phyloP scores from a whole-genome alignment of 1,140 invertebrate genomes.

The Drosophila cardini region DNA sequence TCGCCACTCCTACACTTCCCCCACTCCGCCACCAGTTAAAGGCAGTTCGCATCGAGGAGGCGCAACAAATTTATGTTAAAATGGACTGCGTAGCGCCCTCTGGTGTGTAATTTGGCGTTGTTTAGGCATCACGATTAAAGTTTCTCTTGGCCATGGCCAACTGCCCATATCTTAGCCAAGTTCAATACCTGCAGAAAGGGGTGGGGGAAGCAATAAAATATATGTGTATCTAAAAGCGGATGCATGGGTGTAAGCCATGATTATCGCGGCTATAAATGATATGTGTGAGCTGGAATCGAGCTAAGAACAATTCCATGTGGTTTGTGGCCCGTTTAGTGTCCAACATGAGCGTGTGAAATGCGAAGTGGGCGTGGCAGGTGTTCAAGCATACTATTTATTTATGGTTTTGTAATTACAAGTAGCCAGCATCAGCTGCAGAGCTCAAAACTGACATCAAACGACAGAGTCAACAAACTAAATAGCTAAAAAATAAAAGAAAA shows the following conservation, averaged over 20 bases:
- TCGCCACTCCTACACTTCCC: neutral
- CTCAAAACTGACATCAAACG: conserved; percentile 6
- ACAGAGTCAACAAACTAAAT: conserved; percentile 41
- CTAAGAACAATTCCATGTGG: conserved; percentile 2
- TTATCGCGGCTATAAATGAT: conserved; percentile 79
- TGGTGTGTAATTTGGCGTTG: conserved; percentile 82
- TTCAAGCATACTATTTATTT: conserved; percentile 45
- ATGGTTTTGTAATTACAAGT: conserved; percentile 56
- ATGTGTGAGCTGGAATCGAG: conserved; percentile 57
- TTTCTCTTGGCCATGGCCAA: conserved; percentile 33
- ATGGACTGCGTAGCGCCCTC: conserved; percentile 81
- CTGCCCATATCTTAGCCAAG: neutral
- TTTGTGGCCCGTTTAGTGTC: conserved; percentile 56
- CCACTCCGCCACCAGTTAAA: neutral
- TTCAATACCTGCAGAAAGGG: neutral
- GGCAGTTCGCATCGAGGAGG: conserved; percentile 55
- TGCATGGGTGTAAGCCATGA: conserved; percentile 80
- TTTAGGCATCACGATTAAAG: conserved; percentile 82
- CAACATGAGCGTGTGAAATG: conserved; percentile 65
- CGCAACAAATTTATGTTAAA: conserved; percentile 83
- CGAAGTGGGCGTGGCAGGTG: conserved; percentile 37
- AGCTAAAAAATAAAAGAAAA: neutral
- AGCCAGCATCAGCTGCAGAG: neutral
- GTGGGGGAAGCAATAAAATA: conserved; percentile 47
- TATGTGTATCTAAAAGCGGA: conserved; percentile 56